Conservation (phyloP, 2,113 vertebrate species). For the Erpornis zantholeuca region DNA sequence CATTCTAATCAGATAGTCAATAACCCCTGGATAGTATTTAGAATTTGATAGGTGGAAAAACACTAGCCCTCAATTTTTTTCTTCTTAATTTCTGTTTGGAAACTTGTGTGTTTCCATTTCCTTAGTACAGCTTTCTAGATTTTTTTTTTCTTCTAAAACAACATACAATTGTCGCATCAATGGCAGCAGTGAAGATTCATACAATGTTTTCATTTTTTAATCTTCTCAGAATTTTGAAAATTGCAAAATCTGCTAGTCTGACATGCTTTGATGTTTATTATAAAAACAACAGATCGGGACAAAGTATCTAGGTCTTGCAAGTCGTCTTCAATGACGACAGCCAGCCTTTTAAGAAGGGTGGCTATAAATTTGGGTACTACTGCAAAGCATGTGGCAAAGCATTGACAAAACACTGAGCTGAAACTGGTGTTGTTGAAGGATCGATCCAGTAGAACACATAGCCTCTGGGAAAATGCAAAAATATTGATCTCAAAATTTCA, state of each 20-base stretch:
- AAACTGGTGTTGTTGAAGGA: neutral
- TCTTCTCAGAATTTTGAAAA: neutral
- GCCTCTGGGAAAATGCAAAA: neutral
- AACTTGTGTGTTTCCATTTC: neutral
- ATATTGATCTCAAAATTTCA: neutral
- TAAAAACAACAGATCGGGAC: neutral
- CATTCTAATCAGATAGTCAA: constrained; percentile 68
- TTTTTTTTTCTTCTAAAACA: neutral
- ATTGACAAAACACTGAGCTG: neutral
- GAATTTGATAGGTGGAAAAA: constrained; percentile 34
- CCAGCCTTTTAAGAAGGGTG: neutral
- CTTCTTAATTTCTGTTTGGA: constrained; percentile 52
- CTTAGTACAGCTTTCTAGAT: neutral
- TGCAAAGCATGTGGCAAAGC: neutral
- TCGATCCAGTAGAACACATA: neutral
- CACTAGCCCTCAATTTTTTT: neutral
- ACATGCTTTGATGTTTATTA: neutral
- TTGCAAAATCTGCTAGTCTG: neutral
- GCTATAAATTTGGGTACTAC: neutral
- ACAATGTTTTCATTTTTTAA: neutral
- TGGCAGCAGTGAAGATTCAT: neutral
- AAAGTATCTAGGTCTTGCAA: neutral
- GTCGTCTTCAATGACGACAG: neutral
- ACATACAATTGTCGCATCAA: neutral
- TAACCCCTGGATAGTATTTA: constrained; percentile 54